Conservation (phyloP, 30 jellyfish, hydroid and myxozoan species). For the Rhopilema esculentum region DNA sequence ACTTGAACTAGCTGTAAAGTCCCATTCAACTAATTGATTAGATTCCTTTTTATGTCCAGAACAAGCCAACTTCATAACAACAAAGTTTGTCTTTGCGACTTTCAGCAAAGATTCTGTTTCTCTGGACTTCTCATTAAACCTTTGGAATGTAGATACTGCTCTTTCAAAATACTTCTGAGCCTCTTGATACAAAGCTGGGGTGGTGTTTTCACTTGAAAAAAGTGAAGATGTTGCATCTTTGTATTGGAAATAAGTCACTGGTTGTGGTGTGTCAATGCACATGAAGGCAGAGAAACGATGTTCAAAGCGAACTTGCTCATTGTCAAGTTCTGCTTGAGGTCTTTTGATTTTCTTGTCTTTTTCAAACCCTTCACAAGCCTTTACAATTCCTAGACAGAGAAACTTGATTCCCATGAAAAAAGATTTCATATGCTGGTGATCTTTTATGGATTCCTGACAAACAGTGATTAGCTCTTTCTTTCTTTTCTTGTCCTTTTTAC, state of each 20-base stretch:
- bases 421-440: slow-evolving; percentile 68
- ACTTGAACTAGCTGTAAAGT: slow-evolving; percentile 36
- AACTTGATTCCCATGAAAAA: slow-evolving; percentile 75
- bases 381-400: slow-evolving; percentile 71
- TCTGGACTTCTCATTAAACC: slow-evolving; percentile 40
- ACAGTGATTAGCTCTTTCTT: slow-evolving; percentile 71
- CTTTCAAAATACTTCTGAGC: slow-evolving; percentile 79
- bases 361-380: slow-evolving; percentile 91
- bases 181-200: slow-evolving; percentile 56
- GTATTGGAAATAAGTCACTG: slow-evolving; percentile 80
- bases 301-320: slow-evolving; percentile 90
- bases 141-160: slow-evolving; percentile 81
- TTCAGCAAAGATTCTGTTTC: slow-evolving; percentile 75
- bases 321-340: slow-evolving; percentile 81
- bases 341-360: slow-evolving; percentile 76
- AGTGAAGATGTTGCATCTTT: slow-evolving; percentile 59
- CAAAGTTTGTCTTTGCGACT: slow-evolving; percentile 90
- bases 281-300: slow-evolving; percentile 86
- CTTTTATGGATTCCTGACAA: slow-evolving; percentile 73
- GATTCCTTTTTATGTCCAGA: slow-evolving; percentile 94
- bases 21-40: slow-evolving; percentile 57
- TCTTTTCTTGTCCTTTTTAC: slow-evolving; percentile 84
- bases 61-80: slow-evolving; percentile 83
- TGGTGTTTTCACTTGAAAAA: slow-evolving; percentile 42
- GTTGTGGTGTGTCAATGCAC: slow-evolving; percentile 88